A percentile compares a stretch with the other conserved stretches of the same genome.
Evolutionary conservation across 2,113 vertebrate species (phyloP).

Genomic region (Chinchilla lanigera): DNA sequence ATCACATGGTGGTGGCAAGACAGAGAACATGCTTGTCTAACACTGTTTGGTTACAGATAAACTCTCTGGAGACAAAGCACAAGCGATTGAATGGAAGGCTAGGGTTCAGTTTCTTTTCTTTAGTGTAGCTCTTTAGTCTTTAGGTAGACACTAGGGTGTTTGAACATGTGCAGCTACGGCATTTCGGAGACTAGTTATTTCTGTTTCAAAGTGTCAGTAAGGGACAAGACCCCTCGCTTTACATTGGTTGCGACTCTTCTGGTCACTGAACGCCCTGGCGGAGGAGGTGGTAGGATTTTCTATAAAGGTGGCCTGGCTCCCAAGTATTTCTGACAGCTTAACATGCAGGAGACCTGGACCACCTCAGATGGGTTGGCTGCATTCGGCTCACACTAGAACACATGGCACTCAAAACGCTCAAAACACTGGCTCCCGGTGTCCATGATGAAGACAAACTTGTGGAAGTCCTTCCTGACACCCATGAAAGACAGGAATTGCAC

Average conservation of each 20-base stretch:
- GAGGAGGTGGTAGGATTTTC: slow-evolving; percentile 90
- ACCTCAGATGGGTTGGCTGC: slow-evolving; percentile 96
- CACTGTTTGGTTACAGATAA: slow-evolving; percentile 81
- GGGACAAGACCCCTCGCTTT: slow-evolving; percentile 95
- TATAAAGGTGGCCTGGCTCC: slow-evolving; percentile 96
- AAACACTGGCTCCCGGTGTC: slow-evolving; percentile 96
- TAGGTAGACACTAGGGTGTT: slow-evolving; percentile 15
- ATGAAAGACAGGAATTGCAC: slow-evolving; percentile 98
- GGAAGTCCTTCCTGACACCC: slow-evolving; percentile 96
- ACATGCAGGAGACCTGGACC: slow-evolving; percentile 97
- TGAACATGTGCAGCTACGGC: slow-evolving; percentile 84
- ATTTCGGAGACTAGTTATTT: slow-evolving; percentile 94
- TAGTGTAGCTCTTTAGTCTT: slow-evolving; percentile 71
- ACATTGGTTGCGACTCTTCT: slow-evolving; percentile 96
- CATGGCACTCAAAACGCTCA: slow-evolving; percentile 95
- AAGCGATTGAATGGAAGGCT: slow-evolving; percentile 84
- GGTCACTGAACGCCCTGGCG: slow-evolving; percentile 93
- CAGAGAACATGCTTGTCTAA: slow-evolving; percentile 90
- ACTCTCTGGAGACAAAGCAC: slow-evolving; percentile 88
- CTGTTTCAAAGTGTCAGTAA: slow-evolving; percentile 99
- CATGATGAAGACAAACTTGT: slow-evolving; percentile 98
- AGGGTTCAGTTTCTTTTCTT: slow-evolving; percentile 57
- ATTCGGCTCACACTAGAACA: slow-evolving; percentile 98
- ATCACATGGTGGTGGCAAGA: slow-evolving; percentile 88
- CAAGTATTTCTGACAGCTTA: slow-evolving; percentile 99